Evolutionary conservation across 1,140 invertebrate species (phyloP), one percentile per base, ranked within the genome.

Genomic region (Zeugodacus cucurbitae): DNA sequence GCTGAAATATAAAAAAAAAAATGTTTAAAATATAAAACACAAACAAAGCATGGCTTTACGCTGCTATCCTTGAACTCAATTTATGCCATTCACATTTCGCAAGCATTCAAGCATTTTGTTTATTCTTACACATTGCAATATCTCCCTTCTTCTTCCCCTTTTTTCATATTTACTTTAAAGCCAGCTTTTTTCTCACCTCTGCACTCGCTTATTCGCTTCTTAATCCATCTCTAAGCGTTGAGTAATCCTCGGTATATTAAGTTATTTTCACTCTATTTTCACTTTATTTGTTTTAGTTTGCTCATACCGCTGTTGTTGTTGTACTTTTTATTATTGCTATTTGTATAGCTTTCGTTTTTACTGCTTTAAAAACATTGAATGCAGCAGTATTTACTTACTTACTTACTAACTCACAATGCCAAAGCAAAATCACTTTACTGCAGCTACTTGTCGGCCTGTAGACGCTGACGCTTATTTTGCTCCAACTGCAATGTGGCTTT

Each of bases 251-350:
- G 29, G 74, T 20, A 48, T 82, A 26, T 82, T 82, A 48, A 82
- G 41, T 82, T 82, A 82, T 82, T 82, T 82, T 82, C 74, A 82
- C 41, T 82, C 44, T 54, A 82, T 82, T 82, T 82, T 48, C 74
- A 82, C 26, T 82, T 82, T 48, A 82, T 82, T 48, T 48, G n/a
- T 48, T 26, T 82, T 82, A 48, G 14, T 7, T 48, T 44, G 41
- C 74, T 14, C n/a, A 7, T 22, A 37, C 67, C 17, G 0, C 34
- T 48, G 41, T 26, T 48, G 8, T 44, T 78, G 41, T 78, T 78
- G 6, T 48, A 26, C 32, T 67, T 29, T 11, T 29, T 67, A 32
- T 29, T 32, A 70, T 29, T 32, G 26, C 11, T 82, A 74, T 82
- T 82, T 82, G 74, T 82, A 82, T 48, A 41, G 74, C 41, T 82